Conservation (phyloP, 1,140 invertebrate genomes). For the Panagrolaimus sp. region DNA sequence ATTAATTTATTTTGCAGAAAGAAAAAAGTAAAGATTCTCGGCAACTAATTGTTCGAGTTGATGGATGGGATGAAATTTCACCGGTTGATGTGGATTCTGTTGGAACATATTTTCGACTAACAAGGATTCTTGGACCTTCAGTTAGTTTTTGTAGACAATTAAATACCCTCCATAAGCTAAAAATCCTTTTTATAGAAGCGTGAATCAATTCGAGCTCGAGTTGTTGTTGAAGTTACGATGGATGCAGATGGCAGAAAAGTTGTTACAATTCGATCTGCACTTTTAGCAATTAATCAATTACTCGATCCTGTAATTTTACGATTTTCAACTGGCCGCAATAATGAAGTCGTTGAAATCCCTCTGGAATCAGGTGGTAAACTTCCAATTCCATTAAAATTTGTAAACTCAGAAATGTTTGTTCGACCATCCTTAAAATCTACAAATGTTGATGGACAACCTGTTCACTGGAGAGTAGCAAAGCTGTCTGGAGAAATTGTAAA, state of each 20-base stretch:
- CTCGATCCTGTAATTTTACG: slow-evolving; percentile 23
- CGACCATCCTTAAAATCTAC: slow-evolving; percentile 15
- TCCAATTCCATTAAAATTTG: slow-evolving; percentile 29
- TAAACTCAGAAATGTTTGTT: slow-evolving; percentile 23
- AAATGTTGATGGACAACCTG: neutral
- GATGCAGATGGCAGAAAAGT: slow-evolving; percentile 87
- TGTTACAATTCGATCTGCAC: slow-evolving; percentile 84
- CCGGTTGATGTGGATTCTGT: slow-evolving; percentile 90
- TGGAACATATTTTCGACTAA: slow-evolving; percentile 76
- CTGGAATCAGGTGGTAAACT: slow-evolving; percentile 1
- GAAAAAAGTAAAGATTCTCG: slow-evolving; percentile 78
- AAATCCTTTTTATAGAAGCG: neutral
- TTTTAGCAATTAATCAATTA: slow-evolving; percentile 71
- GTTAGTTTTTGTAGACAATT: no score
- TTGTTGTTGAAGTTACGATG: slow-evolving; percentile 79
- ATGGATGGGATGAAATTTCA: slow-evolving; percentile 77
- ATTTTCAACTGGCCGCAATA: neutral
- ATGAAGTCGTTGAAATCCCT: slow-evolving; percentile 10
- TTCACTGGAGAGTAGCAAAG: slow-evolving; percentile 24
- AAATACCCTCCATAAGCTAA: no score
- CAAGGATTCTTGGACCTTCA: slow-evolving; percentile 64
- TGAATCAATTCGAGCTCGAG: slow-evolving; percentile 62
- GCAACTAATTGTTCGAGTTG: slow-evolving; percentile 77
- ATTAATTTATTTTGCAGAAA: slow-evolving; percentile 70
- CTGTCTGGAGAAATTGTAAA: slow-evolving; percentile 18